Evolutionary conservation across 2,888 invertebrate genomes (phyloP).

Genomic region (Calameuta pallipes): DNA sequence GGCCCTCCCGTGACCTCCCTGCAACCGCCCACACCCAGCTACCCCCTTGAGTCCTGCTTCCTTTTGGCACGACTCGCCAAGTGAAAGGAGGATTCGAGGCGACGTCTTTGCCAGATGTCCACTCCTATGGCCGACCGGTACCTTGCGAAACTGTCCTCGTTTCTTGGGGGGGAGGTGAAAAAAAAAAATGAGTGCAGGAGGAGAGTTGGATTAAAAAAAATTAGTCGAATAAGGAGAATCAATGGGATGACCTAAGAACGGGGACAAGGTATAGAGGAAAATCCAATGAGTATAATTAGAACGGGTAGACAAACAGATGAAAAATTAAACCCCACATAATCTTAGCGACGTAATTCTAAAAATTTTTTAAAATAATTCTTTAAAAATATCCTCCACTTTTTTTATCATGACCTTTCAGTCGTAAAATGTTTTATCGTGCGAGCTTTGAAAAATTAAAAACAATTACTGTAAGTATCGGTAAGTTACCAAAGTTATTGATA

Average conservation of each 20-base stretch:
- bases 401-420: background rate
- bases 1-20: background rate
- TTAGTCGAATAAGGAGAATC: background rate
- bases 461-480: background rate
- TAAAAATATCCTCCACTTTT: background rate
- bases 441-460: background rate
- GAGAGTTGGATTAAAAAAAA: background rate
- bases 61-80: background rate
- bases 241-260: background rate
- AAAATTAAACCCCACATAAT: background rate
- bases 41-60: background rate
- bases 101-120: constrained; percentile 18
- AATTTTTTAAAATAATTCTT: no score
- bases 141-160: background rate
- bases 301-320: background rate
- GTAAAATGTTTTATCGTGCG: background rate
- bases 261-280: background rate
- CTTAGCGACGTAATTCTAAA: no score
- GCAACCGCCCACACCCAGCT: background rate
- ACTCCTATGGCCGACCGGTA: background rate
- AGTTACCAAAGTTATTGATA: background rate
- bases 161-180: constrained; percentile 20
- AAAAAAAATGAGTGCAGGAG: background rate
- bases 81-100: background rate
- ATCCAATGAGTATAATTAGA: background rate